A percentile compares a stretch with the other conserved stretches of the same genome.
Evolutionary conservation across 2,797 vertebrate species (phyloP).

Genomic region (Oreortyx pictus): DNA sequence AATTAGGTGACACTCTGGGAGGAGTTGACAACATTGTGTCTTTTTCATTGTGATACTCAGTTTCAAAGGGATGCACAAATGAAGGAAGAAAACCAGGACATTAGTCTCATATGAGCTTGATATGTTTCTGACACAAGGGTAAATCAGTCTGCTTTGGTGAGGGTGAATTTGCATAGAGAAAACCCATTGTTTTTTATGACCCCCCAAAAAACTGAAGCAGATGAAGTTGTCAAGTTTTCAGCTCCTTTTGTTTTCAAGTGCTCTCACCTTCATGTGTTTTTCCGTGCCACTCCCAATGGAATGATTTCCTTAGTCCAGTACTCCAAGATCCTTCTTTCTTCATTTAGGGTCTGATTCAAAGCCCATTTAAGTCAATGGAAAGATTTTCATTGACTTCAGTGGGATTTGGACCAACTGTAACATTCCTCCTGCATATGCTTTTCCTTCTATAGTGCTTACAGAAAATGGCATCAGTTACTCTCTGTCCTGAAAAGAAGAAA

Average conservation of each 20-base stretch:
- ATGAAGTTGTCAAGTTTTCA: background rate
- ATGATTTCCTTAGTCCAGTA: slow-evolving; percentile 13
- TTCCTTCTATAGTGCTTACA: slow-evolving; percentile 24
- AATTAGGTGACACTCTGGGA: slow-evolving; percentile 58
- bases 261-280: slow-evolving; percentile 49
- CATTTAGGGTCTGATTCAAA: slow-evolving; percentile 32
- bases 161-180: background rate
- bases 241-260: slow-evolving; percentile 38
- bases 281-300: slow-evolving; percentile 34
- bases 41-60: slow-evolving; percentile 61
- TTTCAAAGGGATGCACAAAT: slow-evolving; percentile 20
- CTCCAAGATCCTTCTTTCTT: slow-evolving; percentile 25
- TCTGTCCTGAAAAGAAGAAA: background rate
- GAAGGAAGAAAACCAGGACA: background rate
- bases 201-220: background rate
- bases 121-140: background rate
- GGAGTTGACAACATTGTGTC: slow-evolving; percentile 22
- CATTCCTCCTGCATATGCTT: slow-evolving; percentile 15
- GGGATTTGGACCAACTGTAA: slow-evolving; percentile 26
- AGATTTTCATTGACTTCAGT: slow-evolving; percentile 26
- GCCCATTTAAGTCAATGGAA: slow-evolving; percentile 46
- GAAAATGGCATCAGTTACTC: background rate
- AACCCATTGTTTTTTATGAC: background rate
- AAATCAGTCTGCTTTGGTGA: background rate
- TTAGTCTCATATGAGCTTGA: background rate